Conservation (phyloP, 2,797 vertebrate genomes). For the Poeciliopsis paucimaculata region DNA sequence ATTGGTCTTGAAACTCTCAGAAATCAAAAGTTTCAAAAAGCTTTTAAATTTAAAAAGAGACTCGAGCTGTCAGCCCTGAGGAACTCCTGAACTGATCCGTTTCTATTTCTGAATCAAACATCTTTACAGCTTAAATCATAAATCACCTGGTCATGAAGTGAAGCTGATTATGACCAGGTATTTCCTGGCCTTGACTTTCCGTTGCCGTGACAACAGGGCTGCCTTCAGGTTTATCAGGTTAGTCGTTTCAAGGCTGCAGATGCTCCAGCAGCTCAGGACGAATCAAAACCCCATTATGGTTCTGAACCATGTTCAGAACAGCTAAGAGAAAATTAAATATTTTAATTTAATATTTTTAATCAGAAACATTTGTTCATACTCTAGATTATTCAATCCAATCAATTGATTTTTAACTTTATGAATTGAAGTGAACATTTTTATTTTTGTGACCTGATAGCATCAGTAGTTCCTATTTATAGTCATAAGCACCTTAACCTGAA, state of each 20-base stretch:
- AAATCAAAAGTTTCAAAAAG: no score
- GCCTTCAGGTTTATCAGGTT: background rate
- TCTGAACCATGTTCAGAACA: background rate
- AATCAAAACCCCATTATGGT: background rate
- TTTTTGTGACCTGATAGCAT: background rate
- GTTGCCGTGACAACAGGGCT: background rate
- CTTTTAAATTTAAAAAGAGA: background rate
- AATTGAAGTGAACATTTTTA: background rate
- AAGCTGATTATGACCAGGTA: background rate
- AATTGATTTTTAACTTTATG: background rate
- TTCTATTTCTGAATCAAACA: background rate
- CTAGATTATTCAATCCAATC: background rate
- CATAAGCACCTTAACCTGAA: background rate
- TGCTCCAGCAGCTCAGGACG: background rate
- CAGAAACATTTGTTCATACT: background rate
- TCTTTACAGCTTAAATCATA: background rate
- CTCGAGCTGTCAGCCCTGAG: constrained; percentile 2
- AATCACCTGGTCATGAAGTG: background rate
- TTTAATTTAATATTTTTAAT: background rate
- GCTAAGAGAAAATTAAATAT: background rate
- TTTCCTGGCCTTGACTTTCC: background rate
- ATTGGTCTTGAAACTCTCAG: background rate
- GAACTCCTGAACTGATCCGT: background rate
- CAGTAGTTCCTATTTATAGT: background rate
- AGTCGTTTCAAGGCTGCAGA: background rate